Evolutionary conservation across 2,113 vertebrate genomes (phyloP), one percentile per base, ranked within the genome.

Genomic region (Cheirogaleus medius): DNA sequence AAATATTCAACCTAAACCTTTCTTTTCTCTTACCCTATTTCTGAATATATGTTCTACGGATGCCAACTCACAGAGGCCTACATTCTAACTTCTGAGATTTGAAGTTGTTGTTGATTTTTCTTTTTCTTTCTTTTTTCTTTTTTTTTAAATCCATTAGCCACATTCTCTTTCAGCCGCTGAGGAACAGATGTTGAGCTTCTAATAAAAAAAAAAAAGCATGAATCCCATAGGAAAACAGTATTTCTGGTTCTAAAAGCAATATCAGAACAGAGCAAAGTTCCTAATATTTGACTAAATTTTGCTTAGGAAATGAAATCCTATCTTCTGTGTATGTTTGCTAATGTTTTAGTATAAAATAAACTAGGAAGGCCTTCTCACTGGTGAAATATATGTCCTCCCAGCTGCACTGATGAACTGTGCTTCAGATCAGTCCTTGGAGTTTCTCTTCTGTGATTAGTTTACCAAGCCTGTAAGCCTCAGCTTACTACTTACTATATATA

Each of bases 141-240:
- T 49, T 54, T 54, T 54, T 18, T 54, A 10, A 76, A 91, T 97
- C 60, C 58, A 90, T 96, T 92, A 96, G 78, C 92, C 58, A 86
- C 25, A 88, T 96, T 97, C 87, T 92, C 76, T 92, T 92, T 95
- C 47, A 71, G 71, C 60, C 0, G 0, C 89, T 74, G 74, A 97
- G 74, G 93, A 97, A 95, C 94, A 97, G 98, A 97, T 98, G 96
- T 93, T 94, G 91, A 93, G 63, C 42, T 97, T 69, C 89, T 97
- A 58, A 58, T 58, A 58, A 58, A 63, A 63, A 63, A 63, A 58
- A 60, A 63, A 63, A 96, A 89, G 69, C 68, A 94, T 52, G 86
- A 96, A 91, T 97, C 95, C 95, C 96, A 27, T 0, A 96, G 94
- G 97, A 89, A 98, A 93, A 89, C 20, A 85, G 29, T 58, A 81